These are phyloP conservation scores for Holacanthella duospinosa DNA, from an alignment of 2,888 invertebrate species.

Conservation along the genomic window DNA sequence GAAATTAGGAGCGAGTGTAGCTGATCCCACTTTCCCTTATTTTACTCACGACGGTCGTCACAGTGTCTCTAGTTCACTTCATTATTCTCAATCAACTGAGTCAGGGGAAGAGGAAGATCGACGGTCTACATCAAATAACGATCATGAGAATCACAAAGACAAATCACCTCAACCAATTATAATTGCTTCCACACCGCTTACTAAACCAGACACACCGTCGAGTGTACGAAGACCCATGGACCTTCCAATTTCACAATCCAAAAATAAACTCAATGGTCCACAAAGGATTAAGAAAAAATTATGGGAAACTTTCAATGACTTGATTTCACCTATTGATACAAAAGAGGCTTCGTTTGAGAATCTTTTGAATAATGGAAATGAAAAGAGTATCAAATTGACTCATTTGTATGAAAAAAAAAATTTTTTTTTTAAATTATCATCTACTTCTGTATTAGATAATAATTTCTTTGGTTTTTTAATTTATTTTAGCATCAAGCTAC, in stretches of 20 bases:
- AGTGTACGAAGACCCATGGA: conserved; percentile 24
- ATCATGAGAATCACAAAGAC: not conserved
- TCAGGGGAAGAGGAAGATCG: not conserved
- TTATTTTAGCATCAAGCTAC: no score
- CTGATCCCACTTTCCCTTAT: conserved; percentile 67
- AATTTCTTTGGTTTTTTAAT: no score
- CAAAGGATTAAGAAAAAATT: conserved; percentile 14
- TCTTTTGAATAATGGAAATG: not conserved
- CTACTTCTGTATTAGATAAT: no score
- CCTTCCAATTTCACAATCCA: conserved; percentile 16
- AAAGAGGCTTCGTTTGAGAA: not conserved
- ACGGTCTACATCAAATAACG: not conserved
- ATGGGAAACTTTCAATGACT: conserved; percentile 34
- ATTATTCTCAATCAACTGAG: not conserved
- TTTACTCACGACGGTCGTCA: conserved; percentile 38
- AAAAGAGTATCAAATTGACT: no score
- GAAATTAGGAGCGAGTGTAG: conserved; percentile 41
- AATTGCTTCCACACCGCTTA: not conserved
- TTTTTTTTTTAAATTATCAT: no score
- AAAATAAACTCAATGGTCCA: conserved; percentile 5
- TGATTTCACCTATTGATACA: conserved; percentile 27
- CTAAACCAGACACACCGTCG: not conserved
- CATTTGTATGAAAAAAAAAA: no score
- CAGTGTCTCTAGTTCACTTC: not conserved
- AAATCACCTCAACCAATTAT: not conserved